phyloP scores from a whole-genome alignment of 2,888 invertebrate genomes.

The Leptinotarsa rubiginosa region DNA sequence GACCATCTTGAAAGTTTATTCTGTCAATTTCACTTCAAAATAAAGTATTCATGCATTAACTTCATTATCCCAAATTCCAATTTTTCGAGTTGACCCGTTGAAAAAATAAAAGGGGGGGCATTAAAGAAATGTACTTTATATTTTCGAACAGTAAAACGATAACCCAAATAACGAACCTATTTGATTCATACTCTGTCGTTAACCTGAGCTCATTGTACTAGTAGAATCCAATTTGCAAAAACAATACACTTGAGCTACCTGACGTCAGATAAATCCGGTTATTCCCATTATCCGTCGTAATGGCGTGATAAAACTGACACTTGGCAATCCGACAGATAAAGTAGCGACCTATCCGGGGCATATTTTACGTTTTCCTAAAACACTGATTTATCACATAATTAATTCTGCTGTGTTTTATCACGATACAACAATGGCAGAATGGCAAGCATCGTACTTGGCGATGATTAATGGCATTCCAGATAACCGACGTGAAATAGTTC shows the following conservation, averaged over 20 bases:
- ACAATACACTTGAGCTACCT: conserved; percentile 18
- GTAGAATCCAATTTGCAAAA: conserved; percentile 17
- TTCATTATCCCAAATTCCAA: no score
- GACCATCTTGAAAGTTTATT: no score
- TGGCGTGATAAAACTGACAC: conserved; percentile 15
- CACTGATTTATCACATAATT: conserved; percentile 50
- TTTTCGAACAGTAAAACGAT: no score
- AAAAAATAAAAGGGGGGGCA: no score
- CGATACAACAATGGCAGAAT: conserved; percentile 46
- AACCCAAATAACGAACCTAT: not conserved
- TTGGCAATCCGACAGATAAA: conserved; percentile 12
- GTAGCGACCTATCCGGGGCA: conserved; percentile 14
- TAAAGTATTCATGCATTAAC: no score
- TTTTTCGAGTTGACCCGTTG: no score
- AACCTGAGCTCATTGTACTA: not conserved
- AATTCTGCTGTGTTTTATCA: conserved; percentile 53
- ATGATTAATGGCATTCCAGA: conserved; percentile 35
- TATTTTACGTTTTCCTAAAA: conserved; percentile 36
- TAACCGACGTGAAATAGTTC: conserved; percentile 33
- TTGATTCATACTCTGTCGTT: not conserved
- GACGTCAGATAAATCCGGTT: not conserved
- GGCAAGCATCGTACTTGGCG: conserved; percentile 37
- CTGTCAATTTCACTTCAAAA: no score
- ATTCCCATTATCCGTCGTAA: conserved; percentile 17
- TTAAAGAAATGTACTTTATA: no score